Evolutionary conservation across 2,888 invertebrate species (phyloP).

Genomic region (Psylliodes chrysocephalus): DNA sequence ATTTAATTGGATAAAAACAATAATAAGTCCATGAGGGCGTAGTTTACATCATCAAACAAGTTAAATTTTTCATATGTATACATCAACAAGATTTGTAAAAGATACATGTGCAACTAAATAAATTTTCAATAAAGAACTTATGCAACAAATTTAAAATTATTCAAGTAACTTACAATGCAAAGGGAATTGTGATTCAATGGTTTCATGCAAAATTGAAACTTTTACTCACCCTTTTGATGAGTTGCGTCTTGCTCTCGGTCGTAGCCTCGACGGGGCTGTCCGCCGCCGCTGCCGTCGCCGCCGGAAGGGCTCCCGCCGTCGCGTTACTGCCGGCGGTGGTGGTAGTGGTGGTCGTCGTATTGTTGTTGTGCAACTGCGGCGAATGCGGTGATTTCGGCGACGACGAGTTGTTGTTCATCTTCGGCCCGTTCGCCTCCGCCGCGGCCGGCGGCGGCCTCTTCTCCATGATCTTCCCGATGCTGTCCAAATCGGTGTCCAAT

Average conservation of each 20-base stretch:
- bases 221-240: slow-evolving; percentile 67
- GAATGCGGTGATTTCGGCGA: slow-evolving; percentile 59
- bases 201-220: too few relatives aligned
- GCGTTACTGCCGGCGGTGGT: slow-evolving; percentile 48
- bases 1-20: too few relatives aligned
- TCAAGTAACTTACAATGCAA: too few relatives aligned
- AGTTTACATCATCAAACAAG: too few relatives aligned
- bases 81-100: too few relatives aligned
- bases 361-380: slow-evolving; percentile 61
- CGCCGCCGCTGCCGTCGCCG: slow-evolving; percentile 13
- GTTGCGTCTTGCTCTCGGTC: slow-evolving; percentile 64
- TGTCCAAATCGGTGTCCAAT: slow-evolving; percentile 70
- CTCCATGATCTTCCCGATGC: slow-evolving; percentile 59
- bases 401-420: slow-evolving; percentile 57
- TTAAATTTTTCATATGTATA: too few relatives aligned
- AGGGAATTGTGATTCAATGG: too few relatives aligned
- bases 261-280: slow-evolving; percentile 50
- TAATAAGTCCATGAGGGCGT: too few relatives aligned
- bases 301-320: not conserved
- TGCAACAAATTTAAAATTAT: too few relatives aligned
- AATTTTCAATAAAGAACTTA: too few relatives aligned
- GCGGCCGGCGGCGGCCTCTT: slow-evolving; percentile 42
- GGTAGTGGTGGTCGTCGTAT: too few relatives aligned
- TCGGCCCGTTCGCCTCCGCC: slow-evolving; percentile 59
- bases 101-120: too few relatives aligned